Conservation (phyloP, 2,113 vertebrate genomes). For the Ctenodactylus gundi region DNA sequence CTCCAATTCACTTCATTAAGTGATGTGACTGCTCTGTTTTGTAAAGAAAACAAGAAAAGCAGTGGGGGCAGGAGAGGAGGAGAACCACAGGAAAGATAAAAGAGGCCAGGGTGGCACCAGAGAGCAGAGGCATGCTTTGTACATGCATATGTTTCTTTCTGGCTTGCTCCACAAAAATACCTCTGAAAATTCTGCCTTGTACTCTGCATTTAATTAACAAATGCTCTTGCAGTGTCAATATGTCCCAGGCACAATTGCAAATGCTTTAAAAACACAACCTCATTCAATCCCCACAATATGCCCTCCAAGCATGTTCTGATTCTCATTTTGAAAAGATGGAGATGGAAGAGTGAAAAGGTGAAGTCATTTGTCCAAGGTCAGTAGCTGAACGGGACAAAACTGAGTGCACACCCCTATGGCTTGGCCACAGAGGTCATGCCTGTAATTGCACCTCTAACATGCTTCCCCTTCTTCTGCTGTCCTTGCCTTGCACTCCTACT, state of each 20-base stretch:
- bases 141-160: background rate
- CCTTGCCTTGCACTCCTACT: background rate
- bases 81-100: background rate
- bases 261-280: background rate
- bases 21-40: background rate
- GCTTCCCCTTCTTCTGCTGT: background rate
- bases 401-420: background rate
- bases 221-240: background rate
- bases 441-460: background rate
- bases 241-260: background rate
- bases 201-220: constrained; percentile 35
- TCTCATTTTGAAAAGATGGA: constrained; percentile 3
- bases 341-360: background rate
- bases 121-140: background rate
- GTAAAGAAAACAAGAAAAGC: background rate
- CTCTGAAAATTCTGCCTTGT: background rate
- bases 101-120: background rate
- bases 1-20: background rate
- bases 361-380: background rate
- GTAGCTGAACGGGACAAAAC: background rate
- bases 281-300: background rate
- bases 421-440: background rate
- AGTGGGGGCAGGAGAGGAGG: background rate
- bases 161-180: background rate
- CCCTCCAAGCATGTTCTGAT: background rate